Evolutionary conservation across 2,888 invertebrate species (phyloP).

Genomic region (Oscheius sp.): DNA sequence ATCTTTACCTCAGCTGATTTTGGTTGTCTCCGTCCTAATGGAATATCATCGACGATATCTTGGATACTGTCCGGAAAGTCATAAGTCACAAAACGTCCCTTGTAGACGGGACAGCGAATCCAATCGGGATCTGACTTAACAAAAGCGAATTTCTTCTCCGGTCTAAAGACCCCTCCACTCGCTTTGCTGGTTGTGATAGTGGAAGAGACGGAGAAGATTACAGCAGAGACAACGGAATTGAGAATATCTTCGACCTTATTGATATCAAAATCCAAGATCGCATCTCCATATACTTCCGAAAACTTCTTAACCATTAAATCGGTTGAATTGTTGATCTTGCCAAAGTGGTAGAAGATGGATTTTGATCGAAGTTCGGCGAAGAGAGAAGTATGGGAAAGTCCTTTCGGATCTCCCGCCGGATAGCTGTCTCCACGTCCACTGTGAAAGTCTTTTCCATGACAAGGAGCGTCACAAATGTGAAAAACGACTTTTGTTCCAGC

Average conservation of each 20-base stretch:
- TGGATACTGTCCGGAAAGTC: background rate
- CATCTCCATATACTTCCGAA: constrained; percentile 26
- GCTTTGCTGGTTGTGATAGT: background rate
- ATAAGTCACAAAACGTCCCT: background rate
- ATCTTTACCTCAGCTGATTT: background rate
- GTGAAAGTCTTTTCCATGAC: constrained; percentile 26
- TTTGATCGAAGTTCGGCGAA: background rate
- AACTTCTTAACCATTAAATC: constrained; percentile 30
- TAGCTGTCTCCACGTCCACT: background rate
- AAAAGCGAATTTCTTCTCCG: background rate
- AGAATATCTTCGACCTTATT: constrained; percentile 26
- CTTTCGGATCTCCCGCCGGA: constrained; percentile 25
- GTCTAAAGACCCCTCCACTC: background rate
- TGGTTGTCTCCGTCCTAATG: constrained; percentile 21
- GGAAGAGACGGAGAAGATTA: constrained; percentile 10
- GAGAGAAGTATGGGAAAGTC: constrained; percentile 3
- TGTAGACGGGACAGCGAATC: background rate
- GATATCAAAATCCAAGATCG: constrained; percentile 32
- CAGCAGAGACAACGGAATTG: constrained; percentile 21
- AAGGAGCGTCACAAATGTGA: constrained; percentile 29
- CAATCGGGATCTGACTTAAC: background rate
- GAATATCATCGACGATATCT: background rate
- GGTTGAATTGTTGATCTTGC: constrained; percentile 24
- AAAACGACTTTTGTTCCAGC: constrained; percentile 18
- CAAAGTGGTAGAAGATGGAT: constrained; percentile 31